Percentiles rank a stretch among this genome's conserved stretches.
These are phyloP conservation scores for Prosapia bicincta DNA, from an alignment of 2,888 invertebrate species.

Conservation along the genomic window DNA sequence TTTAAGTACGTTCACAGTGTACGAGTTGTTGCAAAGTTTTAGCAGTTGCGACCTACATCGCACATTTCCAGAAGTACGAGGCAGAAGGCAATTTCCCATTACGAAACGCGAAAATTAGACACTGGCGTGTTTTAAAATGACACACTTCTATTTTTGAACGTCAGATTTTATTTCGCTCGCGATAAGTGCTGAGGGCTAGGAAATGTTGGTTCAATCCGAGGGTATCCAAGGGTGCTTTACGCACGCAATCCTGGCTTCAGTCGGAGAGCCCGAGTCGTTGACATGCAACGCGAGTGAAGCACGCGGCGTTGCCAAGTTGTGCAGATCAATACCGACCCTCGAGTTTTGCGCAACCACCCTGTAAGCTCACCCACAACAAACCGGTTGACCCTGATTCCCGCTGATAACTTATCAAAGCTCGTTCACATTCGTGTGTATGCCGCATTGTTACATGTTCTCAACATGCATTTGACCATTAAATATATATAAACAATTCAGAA, in stretches of 20 bases:
- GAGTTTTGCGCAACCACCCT: not conserved
- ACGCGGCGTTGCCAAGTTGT: not conserved
- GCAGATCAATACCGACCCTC: not conserved
- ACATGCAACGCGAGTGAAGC: not conserved
- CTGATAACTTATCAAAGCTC: not conserved
- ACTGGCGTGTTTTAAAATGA: not conserved
- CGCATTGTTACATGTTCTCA: too few species aligned
- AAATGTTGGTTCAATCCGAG: not conserved
- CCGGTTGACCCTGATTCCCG: not conserved
- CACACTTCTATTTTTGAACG: not conserved
- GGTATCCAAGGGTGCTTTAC: not conserved
- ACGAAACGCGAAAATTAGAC: not conserved
- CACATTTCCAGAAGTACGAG: too few species aligned
- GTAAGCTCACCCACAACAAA: not conserved
- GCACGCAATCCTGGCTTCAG: not conserved
- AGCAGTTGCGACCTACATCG: too few species aligned
- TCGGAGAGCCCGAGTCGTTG: not conserved
- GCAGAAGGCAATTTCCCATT: too few species aligned
- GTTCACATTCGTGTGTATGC: not conserved
- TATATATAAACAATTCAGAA: too few species aligned
- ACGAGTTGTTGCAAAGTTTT: too few species aligned
- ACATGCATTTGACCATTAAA: too few species aligned
- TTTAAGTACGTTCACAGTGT: too few species aligned
- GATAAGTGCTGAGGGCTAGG: not conserved
- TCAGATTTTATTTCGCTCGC: not conserved